phyloP scores from a whole-genome alignment of 2,888 invertebrate species.

The Seira sanloemensis region DNA sequence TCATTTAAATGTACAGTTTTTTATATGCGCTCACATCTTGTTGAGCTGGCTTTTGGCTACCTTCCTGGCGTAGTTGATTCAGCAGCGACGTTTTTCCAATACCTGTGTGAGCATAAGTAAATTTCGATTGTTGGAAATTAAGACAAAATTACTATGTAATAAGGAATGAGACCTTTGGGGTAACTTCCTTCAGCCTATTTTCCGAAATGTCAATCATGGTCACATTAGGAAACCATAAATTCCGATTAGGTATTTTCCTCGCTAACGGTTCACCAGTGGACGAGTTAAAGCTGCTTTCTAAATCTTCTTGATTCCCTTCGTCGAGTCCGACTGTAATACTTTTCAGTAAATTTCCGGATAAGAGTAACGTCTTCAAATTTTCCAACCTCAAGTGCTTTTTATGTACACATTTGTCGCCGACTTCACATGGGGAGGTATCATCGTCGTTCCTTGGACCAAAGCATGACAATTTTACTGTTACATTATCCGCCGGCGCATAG shows the following conservation, averaged over 20 bases:
- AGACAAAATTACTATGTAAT: not conserved
- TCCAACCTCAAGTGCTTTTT: conserved; percentile 89
- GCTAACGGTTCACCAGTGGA: conserved; percentile 15
- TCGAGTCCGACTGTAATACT: conserved; percentile 79
- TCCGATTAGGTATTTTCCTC: conserved; percentile 76
- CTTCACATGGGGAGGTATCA: conserved; percentile 81
- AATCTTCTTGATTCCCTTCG: conserved; percentile 77
- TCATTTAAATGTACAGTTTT: not conserved
- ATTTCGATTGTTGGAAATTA: conserved; percentile 6
- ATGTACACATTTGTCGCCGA: conserved; percentile 81
- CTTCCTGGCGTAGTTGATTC: conserved; percentile 91
- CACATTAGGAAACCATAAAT: conserved; percentile 92
- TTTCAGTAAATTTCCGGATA: conserved; percentile 92
- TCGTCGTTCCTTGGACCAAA: conserved; percentile 81
- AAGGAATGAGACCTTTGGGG: conserved; percentile 83
- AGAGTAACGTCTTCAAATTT: conserved; percentile 86
- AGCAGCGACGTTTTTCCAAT: conserved; percentile 93
- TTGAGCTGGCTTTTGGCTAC: conserved; percentile 75
- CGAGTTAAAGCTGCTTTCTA: conserved; percentile 25
- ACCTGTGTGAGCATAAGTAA: conserved; percentile 23
- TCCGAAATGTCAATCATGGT: conserved; percentile 96
- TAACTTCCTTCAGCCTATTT: conserved; percentile 87
- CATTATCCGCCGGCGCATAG: conserved; percentile 63
- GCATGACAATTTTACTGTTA: conserved; percentile 61
- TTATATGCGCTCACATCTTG: conserved; percentile 65